phyloP scores from a whole-genome alignment of 1,140 invertebrate species.

The Atta cephalotes region DNA sequence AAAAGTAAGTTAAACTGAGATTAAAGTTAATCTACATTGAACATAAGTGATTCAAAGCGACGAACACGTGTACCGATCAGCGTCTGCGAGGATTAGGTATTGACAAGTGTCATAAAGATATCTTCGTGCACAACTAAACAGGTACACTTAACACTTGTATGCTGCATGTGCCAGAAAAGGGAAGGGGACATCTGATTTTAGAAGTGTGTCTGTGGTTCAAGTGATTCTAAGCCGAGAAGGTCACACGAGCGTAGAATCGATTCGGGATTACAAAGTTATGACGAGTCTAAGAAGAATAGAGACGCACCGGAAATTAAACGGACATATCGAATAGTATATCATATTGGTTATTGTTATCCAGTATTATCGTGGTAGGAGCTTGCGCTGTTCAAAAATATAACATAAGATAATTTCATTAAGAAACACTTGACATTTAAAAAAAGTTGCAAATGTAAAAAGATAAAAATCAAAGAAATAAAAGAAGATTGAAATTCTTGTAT shows the following conservation, averaged over 20 bases:
- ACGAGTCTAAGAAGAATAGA: constrained; percentile 15
- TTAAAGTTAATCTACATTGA: too few relatives aligned
- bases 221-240: constrained; percentile 26
- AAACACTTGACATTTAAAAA: not conserved
- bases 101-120: constrained; percentile 35
- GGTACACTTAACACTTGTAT: not conserved
- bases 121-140: not conserved
- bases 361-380: not conserved
- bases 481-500: too few relatives aligned
- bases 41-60: not conserved
- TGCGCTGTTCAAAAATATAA: not conserved
- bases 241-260: constrained; percentile 21
- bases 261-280: constrained; percentile 27
- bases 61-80: not conserved
- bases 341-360: not conserved
- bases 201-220: not conserved
- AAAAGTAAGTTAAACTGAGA: too few relatives aligned
- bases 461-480: not conserved
- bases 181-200: not conserved
- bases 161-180: constrained; percentile 1
- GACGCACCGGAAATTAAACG: constrained; percentile 10
- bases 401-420: not conserved
- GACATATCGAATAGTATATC: not conserved
- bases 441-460: not conserved
- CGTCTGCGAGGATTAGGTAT: not conserved